Base-by-base conservation (phyloP, 2,113 vertebrate species). In the Gallinago jamesoni region DNA sequence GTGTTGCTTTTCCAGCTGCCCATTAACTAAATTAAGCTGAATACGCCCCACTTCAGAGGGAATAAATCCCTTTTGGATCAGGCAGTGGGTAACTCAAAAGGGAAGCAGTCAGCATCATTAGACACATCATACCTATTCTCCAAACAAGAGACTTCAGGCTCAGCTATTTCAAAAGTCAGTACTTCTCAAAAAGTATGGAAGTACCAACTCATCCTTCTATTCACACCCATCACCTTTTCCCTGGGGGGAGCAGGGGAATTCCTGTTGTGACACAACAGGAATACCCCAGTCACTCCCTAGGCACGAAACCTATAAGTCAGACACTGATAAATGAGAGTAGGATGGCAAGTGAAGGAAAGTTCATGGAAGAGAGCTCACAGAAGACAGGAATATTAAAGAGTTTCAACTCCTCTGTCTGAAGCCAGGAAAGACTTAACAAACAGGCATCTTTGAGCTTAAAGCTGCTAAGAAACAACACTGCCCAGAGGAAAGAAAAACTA, bases 391-490 rank as follows among this genome's bases (percentile, higher is more conserved):
- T 66, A 83, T 66, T 87, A 19, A 91, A 87, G 78, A 95, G 59
- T 21, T 88, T 83, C 72, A 83, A 47, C 17, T 73, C 63, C 30
- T 31, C 41, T 66, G 20, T 43, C 62, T 22, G 67, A 77, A 93
- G 93, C 78, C 78, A 96, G 82, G 78, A 77, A 96, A 94, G 78
- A 83, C 53, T 89, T 83, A 39, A 92, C 39, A 73, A 92, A 64
- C 1, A 45, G 50, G 19, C 56, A 59, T 25, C 69, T 52, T 52
- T 63, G 70, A 0, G 1, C 70, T 60, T 10, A 14, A 62, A 90
- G 45, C 67, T 73, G 66, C 79, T 79, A n/a, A 83, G 41, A 83
- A 91, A 73, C 62, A 82, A 10, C 55, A 39, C 53, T 79, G 39
- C 17, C 23, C 70, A 85, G 82, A 80, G 91, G 95, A 81, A 89